Conservation (phyloP, 2,888 invertebrate genomes). For the Drosophila neonasuta region DNA sequence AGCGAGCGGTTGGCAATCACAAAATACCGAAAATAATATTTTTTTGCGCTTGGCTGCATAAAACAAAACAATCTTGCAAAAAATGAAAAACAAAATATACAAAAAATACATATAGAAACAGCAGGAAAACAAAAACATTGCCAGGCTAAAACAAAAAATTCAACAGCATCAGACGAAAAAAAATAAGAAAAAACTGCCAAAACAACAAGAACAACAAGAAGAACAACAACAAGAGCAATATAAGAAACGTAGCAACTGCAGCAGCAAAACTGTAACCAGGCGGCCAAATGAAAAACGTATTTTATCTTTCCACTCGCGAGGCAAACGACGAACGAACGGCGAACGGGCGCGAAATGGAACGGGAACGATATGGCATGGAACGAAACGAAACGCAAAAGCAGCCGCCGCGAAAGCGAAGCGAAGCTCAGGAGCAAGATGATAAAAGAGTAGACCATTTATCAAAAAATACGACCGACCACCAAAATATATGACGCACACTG, state of each 20-base stretch:
- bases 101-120: slow-evolving; percentile 29
- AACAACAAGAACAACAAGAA: slow-evolving; percentile 5
- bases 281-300: slow-evolving; percentile 76
- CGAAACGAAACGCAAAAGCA: slow-evolving; percentile 54
- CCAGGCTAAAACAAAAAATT: slow-evolving; percentile 65
- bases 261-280: slow-evolving; percentile 64
- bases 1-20: slow-evolving; percentile 68
- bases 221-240: slow-evolving; percentile 26
- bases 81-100: slow-evolving; percentile 28
- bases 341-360: slow-evolving; percentile 42
- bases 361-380: slow-evolving; percentile 28
- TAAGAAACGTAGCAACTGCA: slow-evolving; percentile 51
- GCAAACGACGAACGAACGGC: slow-evolving; percentile 52
- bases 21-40: slow-evolving; percentile 75
- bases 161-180: slow-evolving; percentile 39
- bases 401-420: slow-evolving; percentile 42
- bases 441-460: slow-evolving; percentile 76
- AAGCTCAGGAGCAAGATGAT: slow-evolving; percentile 75
- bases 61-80: slow-evolving; percentile 59
- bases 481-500: slow-evolving; percentile 69
- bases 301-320: slow-evolving; percentile 71
- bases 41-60: slow-evolving; percentile 70
- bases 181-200: background rate
- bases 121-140: slow-evolving; percentile 53
- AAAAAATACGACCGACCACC: slow-evolving; percentile 69